Base-by-base conservation (phyloP, 30 jellyfish, hydroid and myxozoan species). In the Thelohanellus kitauei region DNA sequence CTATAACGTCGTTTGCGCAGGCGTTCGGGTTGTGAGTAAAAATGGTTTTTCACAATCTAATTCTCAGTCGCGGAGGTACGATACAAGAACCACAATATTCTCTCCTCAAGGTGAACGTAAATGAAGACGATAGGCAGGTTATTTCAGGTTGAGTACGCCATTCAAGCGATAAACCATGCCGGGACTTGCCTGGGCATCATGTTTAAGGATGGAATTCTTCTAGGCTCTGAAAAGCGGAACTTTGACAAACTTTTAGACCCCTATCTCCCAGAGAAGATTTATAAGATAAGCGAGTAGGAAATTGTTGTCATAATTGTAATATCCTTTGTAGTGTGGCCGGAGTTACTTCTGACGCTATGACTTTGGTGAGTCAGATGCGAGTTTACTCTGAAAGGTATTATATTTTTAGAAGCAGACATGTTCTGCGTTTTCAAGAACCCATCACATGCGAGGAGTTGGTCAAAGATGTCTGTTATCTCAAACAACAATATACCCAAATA, bases 291-390 rank as follows among this genome's bases (percentile, higher is more conserved):
- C 21, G 86, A 78, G 97, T 78, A 52, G 29, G 95, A 45, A 3
- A 12, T n/a, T 13, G 13, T 15, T 1, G n/a, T n/a, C 10, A n/a
- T 2, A 40, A 17, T 45, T 64, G 99, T 23, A 84, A 82, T 34
- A 82, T 71, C 44, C 83, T 85, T 0, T 82, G 99, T 54, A 64
- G 99, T 51, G 99, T 82, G 33, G 89, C 99, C 16, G 99, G 99
- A 18, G 66, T 82, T 17, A 82, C 99, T 14, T 63, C 99, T 9
- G 99, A 82, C 60, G 99, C 99, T 17, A 82, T 35, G 45, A 48
- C 16, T 1, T 48, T 35, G 2, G 22, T 32, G 20, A 38, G 47
- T 10, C 23, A 38, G 17, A 10, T n/a, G n/a, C 38, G 11, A 30
- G n/a, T 30, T 30, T 4, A 41, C 4, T 14, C 22, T 12, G 18